Conservation (phyloP, 2,888 invertebrate species). For the Hypomecis punctinalis region DNA sequence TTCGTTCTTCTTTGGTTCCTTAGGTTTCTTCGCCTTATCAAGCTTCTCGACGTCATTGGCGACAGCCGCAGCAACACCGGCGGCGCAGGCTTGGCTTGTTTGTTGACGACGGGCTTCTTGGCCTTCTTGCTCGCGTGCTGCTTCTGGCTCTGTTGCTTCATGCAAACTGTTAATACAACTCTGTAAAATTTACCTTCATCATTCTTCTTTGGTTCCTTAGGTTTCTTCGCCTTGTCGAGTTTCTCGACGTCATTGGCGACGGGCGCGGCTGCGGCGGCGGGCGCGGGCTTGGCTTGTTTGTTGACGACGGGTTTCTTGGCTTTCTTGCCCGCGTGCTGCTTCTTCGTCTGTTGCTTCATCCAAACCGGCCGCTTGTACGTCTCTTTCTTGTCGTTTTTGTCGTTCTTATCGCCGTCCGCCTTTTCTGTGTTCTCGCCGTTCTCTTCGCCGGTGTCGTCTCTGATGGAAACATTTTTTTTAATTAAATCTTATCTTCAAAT, state of each 20-base stretch:
- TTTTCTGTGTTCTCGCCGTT: constrained; percentile 76
- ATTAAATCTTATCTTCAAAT: no score
- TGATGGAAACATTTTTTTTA: constrained; percentile 46
- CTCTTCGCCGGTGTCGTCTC: constrained; percentile 85
- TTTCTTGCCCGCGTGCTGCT: constrained; percentile 61
- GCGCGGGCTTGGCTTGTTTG: constrained; percentile 57
- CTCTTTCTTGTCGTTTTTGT: constrained; percentile 80
- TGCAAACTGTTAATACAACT: background rate
- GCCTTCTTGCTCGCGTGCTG: constrained; percentile 22
- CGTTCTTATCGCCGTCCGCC: constrained; percentile 75
- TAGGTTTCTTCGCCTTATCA: constrained; percentile 62
- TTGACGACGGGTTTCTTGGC: constrained; percentile 57
- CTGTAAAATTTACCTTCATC: constrained; percentile 52
- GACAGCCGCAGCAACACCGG: constrained; percentile 58
- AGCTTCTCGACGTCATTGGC: constrained; percentile 62
- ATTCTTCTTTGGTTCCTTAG: constrained; percentile 78
- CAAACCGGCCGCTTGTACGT: constrained; percentile 87
- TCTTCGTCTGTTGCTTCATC: constrained; percentile 65
- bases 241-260: constrained; percentile 60
- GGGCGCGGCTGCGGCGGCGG: constrained; percentile 56
- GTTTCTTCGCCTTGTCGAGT: constrained; percentile 62
- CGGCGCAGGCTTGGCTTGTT: no score
- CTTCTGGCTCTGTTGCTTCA: no score
- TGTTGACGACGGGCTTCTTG: no score
- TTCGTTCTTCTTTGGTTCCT: constrained; percentile 78